Evolutionary conservation across 2,113 vertebrate genomes (phyloP).

Genomic region (Rhea americana): DNA sequence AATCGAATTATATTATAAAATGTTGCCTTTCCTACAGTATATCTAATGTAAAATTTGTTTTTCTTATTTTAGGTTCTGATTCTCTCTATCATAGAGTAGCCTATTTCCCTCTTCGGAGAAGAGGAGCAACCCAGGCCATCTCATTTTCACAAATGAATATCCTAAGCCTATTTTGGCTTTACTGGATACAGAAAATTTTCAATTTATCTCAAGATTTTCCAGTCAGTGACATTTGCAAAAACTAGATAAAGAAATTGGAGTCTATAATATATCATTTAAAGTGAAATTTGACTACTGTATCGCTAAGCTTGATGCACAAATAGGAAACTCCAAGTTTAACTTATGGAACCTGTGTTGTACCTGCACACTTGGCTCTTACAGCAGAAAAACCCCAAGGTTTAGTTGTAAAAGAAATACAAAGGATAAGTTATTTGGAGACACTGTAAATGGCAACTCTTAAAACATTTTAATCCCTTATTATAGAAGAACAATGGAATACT

Average conservation of each 20-base stretch:
- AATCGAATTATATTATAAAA: neutral
- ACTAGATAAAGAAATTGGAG: rapidly evolving
- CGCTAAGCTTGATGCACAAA: neutral
- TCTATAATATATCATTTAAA: neutral
- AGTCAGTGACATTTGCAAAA: neutral
- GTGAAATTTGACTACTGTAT: neutral
- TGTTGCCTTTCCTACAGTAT: rapidly evolving
- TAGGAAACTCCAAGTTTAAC: neutral
- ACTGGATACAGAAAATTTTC: neutral
- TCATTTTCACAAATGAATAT: neutral
- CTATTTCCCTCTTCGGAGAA: neutral
- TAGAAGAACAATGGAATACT: neutral
- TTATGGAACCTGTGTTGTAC: neutral
- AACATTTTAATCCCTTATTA: neutral
- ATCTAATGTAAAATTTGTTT: neutral
- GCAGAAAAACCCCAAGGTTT: neutral
- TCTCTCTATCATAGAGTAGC: neutral
- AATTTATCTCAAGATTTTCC: neutral
- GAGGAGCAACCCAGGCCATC: neutral
- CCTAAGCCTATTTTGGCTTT: neutral
- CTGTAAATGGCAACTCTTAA: neutral
- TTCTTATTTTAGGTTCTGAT: neutral
- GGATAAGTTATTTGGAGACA: neutral
- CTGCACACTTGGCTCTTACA: rapidly evolving
- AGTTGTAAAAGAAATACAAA: neutral